These are phyloP conservation scores for Scelioninae gen. 2 DNA, from an alignment of 2,888 invertebrate species.

Conservation along the genomic window DNA sequence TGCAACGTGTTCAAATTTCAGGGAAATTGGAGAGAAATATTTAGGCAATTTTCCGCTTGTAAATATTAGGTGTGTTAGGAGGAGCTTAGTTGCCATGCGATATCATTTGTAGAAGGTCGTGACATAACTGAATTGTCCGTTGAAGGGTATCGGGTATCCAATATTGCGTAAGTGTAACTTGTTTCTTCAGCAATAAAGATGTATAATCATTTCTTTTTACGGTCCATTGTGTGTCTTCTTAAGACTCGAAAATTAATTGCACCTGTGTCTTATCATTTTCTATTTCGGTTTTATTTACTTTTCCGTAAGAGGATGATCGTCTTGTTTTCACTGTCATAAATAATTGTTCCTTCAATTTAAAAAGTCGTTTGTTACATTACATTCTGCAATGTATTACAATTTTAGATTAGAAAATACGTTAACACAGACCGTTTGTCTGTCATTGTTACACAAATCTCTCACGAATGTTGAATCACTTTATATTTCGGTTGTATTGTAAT, in stretches of 20 bases:
- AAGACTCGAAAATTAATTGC: conserved; percentile 17
- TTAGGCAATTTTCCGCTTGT: conserved; percentile 26
- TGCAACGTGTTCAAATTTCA: conserved; percentile 8
- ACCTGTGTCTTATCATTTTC: background rate
- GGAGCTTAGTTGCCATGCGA: conserved; percentile 10
- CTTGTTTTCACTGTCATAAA: too few species aligned
- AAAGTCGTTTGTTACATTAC: too few species aligned
- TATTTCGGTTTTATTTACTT: background rate
- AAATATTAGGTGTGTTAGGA: conserved; percentile 25
- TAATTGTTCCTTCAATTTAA: too few species aligned
- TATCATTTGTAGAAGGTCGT: conserved; percentile 21
- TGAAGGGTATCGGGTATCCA: conserved; percentile 10
- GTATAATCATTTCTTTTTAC: conserved; percentile 27
- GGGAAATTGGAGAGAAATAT: conserved; percentile 10
- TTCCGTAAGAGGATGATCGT: too few species aligned
- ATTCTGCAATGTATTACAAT: too few species aligned
- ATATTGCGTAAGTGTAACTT: conserved; percentile 23
- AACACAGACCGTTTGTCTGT: too few species aligned
- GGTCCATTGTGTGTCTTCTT: conserved; percentile 19
- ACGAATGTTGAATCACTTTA: too few species aligned
- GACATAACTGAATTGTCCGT: conserved; percentile 34
- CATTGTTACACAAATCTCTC: too few species aligned
- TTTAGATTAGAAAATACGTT: too few species aligned
- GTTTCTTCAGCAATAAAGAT: conserved; percentile 19
- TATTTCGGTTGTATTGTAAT: too few species aligned